These are phyloP conservation scores for Vidua macroura DNA, from an alignment of 2,113 vertebrate species.

Conservation along the genomic window DNA sequence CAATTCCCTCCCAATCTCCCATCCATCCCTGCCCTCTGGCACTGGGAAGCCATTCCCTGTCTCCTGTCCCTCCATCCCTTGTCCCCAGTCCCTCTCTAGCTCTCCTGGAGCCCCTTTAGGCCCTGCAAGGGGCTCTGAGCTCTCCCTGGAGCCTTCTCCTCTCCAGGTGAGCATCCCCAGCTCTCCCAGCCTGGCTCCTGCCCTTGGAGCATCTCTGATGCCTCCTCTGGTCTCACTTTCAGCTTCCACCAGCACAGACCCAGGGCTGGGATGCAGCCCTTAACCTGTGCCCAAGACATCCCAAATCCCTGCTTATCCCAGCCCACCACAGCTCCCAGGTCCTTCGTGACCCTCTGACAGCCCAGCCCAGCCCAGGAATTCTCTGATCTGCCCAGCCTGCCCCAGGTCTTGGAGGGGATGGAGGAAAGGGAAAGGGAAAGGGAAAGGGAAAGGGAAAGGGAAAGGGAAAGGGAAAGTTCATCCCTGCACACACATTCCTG, in stretches of 20 bases:
- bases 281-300: accelerated
- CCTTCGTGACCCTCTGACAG: neutral
- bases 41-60: neutral
- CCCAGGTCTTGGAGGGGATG: neutral
- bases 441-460: too few species aligned
- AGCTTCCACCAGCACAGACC: neutral
- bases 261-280: neutral
- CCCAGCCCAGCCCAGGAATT: neutral
- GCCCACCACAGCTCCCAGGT: accelerated
- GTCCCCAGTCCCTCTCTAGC: neutral
- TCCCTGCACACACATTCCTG: too few species aligned
- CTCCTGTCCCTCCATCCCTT: neutral
- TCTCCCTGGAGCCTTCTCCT: neutral
- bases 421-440: too few species aligned
- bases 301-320: accelerated
- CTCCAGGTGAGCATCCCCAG: neutral
- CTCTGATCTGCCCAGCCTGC: neutral
- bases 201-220: accelerated
- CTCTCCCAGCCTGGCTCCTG: neutral
- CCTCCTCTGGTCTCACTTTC: neutral
- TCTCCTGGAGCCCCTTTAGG: neutral
- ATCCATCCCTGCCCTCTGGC: neutral
- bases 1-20: neutral
- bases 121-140: neutral
- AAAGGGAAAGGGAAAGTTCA: too few species aligned